These are phyloP conservation scores for Notodonta ziczac DNA, from an alignment of 2,888 invertebrate genomes.

Conservation along the genomic window DNA sequence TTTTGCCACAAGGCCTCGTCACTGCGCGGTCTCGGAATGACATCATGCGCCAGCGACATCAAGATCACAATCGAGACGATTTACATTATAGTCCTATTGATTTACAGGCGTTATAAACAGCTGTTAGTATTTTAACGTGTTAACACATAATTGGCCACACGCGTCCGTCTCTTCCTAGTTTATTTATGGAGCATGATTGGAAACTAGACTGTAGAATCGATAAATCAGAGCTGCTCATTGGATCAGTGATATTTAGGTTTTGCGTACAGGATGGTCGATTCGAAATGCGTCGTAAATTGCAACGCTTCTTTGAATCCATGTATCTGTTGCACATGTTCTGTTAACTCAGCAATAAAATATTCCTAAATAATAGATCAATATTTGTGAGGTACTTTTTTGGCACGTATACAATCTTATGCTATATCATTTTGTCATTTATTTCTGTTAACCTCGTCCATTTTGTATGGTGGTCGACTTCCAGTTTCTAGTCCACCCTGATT, in stretches of 20 bases:
- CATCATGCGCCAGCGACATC: constrained; percentile 66
- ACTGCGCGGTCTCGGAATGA: constrained; percentile 51
- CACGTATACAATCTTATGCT: too few species aligned
- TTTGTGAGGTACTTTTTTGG: too few species aligned
- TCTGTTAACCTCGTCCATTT: too few species aligned
- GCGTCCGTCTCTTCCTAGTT: constrained; percentile 32
- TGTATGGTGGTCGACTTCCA: too few species aligned
- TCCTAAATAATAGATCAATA: too few species aligned
- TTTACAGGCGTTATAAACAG: constrained; percentile 61
- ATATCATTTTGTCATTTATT: too few species aligned
- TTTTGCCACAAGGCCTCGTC: constrained; percentile 51
- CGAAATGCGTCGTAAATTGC: neutral
- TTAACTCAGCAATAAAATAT: too few species aligned
- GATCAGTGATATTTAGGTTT: constrained; percentile 24
- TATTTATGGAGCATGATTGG: constrained; percentile 10
- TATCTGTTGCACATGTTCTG: too few species aligned
- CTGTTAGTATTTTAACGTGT: constrained; percentile 60
- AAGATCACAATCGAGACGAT: constrained; percentile 76
- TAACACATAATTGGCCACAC: constrained; percentile 71
- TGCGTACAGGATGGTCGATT: constrained; percentile 11
- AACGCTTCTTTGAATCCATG: neutral
- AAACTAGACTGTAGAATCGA: constrained; percentile 17
- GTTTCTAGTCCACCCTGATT: too few species aligned
- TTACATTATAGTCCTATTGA: constrained; percentile 79
- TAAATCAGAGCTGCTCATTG: constrained; percentile 32